Base-by-base conservation (phyloP, 2,888 invertebrate species). In the Dioctria linearis region DNA sequence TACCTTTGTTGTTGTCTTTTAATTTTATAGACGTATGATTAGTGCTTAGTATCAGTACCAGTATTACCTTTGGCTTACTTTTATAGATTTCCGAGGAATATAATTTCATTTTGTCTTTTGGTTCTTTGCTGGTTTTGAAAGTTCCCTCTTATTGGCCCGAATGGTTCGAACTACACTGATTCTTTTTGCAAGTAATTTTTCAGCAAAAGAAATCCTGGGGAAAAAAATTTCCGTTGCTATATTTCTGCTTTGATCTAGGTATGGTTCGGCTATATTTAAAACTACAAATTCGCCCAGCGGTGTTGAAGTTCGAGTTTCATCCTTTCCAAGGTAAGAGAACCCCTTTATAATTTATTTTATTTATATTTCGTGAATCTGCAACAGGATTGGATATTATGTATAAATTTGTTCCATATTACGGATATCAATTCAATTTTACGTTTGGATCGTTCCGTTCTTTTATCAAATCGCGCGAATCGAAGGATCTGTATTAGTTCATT, bases 301-400 rank as follows among this genome's bases (percentile, higher is more conserved):
- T 59, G 63, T 65, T 65, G 78, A 65, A 65, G 3, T 3, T 78
- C 78, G 51, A 2, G 1, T 40, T 46, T 78, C 65, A 37, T 78
- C 78, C 25, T 66, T 65, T 39, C 65, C 78, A 4, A 78, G 51
- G n/a, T 65, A 65, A 78, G 78, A 82, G 82, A 85, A 84, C 11
- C 81, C 83, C 82, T 85, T 84, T 67, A 84, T 63, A 73, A 84
- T 61, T 54, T 82, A 84, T 69, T 84, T 84, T 46, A 78, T 83
- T 39, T 84, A 84, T 84, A 81, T 84, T 85, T 78, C 84, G 83
- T 43, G 79, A 84, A 71, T 59, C 73, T 49, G n/a, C 40, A 79
- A 37, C n/a, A 40, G 63, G 46, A 13, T 75, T 75, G 46, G 43
- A 43, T 59, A 59, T 59, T 75, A 25, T 75, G 2, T 6, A 61